These are phyloP conservation scores for Pyralis farinalis DNA, from an alignment of 2,888 invertebrate genomes.

Conservation along the genomic window DNA sequence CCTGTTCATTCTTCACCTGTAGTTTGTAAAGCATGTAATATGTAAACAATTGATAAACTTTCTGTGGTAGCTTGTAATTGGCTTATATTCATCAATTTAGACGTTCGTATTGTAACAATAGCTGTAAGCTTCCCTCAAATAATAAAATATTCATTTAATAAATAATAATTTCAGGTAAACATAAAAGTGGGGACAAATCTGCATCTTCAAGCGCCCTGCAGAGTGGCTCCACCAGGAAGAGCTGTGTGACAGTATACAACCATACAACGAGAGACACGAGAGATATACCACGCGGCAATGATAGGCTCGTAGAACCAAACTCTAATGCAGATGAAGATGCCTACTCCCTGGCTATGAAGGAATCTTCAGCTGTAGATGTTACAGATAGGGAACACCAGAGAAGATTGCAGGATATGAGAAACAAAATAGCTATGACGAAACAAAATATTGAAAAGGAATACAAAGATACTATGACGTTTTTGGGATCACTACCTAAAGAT, in stretches of 20 bases:
- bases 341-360: slow-evolving; percentile 58
- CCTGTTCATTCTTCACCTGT: too few species aligned
- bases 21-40: too few species aligned
- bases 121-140: too few species aligned
- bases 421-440: slow-evolving; percentile 79
- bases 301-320: slow-evolving; percentile 47
- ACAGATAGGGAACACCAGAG: slow-evolving; percentile 37
- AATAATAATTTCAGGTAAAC: slow-evolving; percentile 31
- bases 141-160: too few species aligned
- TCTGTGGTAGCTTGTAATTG: too few species aligned
- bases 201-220: slow-evolving; percentile 25
- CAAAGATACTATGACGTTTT: slow-evolving; percentile 62
- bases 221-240: slow-evolving; percentile 33
- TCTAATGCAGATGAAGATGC: slow-evolving; percentile 53
- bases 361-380: slow-evolving; percentile 26
- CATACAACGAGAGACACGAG: slow-evolving; percentile 54
- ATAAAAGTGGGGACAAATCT: slow-evolving; percentile 28
- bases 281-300: slow-evolving; percentile 38
- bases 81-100: too few species aligned
- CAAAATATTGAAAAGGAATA: slow-evolving; percentile 82
- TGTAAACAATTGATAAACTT: too few species aligned
- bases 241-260: slow-evolving; percentile 57
- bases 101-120: too few species aligned
- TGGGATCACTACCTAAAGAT: slow-evolving; percentile 59
- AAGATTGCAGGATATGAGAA: slow-evolving; percentile 46